phyloP scores from a whole-genome alignment of 2,888 invertebrate genomes.

The Callosobruchus maculatus region DNA sequence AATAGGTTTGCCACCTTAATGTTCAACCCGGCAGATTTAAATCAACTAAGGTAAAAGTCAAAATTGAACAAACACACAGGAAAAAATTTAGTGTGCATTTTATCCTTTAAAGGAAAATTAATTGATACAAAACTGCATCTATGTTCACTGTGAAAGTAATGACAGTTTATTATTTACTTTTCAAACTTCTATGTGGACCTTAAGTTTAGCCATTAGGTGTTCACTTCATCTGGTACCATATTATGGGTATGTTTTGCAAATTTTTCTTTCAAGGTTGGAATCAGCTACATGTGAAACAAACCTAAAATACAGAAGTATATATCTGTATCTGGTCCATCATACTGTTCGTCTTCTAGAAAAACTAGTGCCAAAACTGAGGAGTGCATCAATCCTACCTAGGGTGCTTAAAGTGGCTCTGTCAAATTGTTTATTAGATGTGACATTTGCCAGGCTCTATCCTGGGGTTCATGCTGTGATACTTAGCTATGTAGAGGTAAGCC shows the following conservation, averaged over 20 bases:
- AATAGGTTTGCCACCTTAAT: too few relatives aligned
- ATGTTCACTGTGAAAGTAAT: too few relatives aligned
- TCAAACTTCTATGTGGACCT: too few relatives aligned
- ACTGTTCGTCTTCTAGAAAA: conserved; percentile 44
- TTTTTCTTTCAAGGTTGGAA: conserved; percentile 36
- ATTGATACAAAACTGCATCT: too few relatives aligned
- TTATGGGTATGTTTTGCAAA: conserved; percentile 1
- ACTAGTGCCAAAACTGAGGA: conserved; percentile 47
- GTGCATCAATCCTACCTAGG: conserved; percentile 47
- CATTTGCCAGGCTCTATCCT: conserved; percentile 50
- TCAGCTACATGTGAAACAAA: conserved; percentile 36
- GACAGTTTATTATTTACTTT: too few relatives aligned
- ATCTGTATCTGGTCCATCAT: conserved; percentile 50
- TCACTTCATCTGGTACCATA: too few relatives aligned
- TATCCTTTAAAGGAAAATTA: too few relatives aligned
- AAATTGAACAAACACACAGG: too few relatives aligned
- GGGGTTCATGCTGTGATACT: conserved; percentile 46
- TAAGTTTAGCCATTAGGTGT: too few relatives aligned
- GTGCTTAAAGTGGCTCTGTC: conserved; percentile 48
- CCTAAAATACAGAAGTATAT: conserved; percentile 42
- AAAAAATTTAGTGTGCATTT: too few relatives aligned
- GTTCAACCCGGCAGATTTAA: too few relatives aligned
- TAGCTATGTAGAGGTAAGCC: conserved; percentile 49
- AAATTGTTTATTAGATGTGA: conserved; percentile 48
- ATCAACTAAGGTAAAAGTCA: too few relatives aligned